Evolutionary conservation across 2,797 vertebrate genomes (phyloP).

Genomic region (Peromyscus attwateri): DNA sequence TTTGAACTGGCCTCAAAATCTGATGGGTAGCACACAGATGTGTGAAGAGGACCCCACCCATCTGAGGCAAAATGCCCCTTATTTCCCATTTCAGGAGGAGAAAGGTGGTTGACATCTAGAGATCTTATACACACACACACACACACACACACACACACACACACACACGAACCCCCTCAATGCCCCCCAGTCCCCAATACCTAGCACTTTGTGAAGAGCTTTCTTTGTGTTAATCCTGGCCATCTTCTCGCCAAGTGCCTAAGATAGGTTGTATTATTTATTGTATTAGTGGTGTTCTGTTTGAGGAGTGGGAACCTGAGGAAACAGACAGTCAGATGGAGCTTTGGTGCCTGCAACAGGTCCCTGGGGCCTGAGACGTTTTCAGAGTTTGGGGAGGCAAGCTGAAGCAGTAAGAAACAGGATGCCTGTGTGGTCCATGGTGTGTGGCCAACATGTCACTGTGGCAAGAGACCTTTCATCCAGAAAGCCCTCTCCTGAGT

Average conservation of each 20-base stretch:
- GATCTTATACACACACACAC: not conserved
- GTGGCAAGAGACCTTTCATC: not conserved
- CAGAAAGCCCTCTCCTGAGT: not conserved
- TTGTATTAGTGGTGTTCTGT: not conserved
- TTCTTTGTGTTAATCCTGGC: not conserved
- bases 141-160: rapidly evolving
- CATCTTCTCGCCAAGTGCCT: rapidly evolving
- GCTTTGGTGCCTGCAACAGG: not conserved
- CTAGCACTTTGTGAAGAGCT: not conserved
- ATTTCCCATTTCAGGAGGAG: not conserved
- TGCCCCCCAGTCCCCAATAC: not conserved
- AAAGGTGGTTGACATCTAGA: not conserved
- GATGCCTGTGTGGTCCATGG: not conserved
- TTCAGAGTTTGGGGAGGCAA: no score
- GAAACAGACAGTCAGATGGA: not conserved
- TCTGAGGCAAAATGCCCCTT: not conserved
- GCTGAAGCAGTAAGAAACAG: not conserved
- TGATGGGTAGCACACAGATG: slow-evolving; percentile 84
- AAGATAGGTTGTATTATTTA: not conserved
- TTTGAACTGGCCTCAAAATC: slow-evolving; percentile 86
- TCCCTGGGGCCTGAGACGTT: not conserved
- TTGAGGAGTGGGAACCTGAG: not conserved
- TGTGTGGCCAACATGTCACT: not conserved
- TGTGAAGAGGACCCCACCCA: slow-evolving; percentile 18
- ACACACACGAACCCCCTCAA: rapidly evolving